Evolutionary conservation across 1,140 invertebrate species (phyloP).

Genomic region (Ceratosolen solmsi): DNA sequence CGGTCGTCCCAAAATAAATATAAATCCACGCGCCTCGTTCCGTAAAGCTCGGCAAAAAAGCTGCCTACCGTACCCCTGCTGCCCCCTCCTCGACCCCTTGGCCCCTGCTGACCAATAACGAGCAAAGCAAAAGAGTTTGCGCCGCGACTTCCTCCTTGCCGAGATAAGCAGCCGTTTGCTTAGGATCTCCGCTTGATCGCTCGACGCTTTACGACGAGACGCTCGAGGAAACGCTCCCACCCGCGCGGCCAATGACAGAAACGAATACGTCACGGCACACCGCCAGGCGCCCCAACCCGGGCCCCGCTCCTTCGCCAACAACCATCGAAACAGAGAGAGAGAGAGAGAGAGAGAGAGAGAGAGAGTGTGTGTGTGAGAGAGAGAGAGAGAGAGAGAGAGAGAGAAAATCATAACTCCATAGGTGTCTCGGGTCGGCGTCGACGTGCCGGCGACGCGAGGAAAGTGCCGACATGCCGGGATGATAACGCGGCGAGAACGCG

Average conservation of each 20-base stretch:
- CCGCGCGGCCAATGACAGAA: not conserved
- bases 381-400: slow-evolving; percentile 6
- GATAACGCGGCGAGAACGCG: slow-evolving; percentile 30
- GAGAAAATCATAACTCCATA: slow-evolving; percentile 20
- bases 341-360: not conserved
- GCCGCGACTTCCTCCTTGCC: not conserved
- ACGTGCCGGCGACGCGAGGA: slow-evolving; percentile 2
- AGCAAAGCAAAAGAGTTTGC: slow-evolving; percentile 11
- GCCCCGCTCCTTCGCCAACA: not conserved
- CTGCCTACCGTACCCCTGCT: too few relatives aligned
- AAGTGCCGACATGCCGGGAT: slow-evolving; percentile 30
- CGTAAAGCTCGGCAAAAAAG: too few relatives aligned
- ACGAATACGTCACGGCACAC: too few relatives aligned
- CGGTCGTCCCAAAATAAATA: too few relatives aligned
- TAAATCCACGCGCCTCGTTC: too few relatives aligned
- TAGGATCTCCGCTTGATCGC: slow-evolving; percentile 2
- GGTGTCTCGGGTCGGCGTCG: not conserved
- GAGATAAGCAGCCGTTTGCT: slow-evolving; percentile 22
- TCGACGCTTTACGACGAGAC: slow-evolving; percentile 24
- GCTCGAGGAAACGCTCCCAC: not conserved
- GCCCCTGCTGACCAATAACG: too few relatives aligned
- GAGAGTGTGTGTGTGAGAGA: not conserved
- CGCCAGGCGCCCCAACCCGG: too few relatives aligned
- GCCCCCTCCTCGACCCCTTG: too few relatives aligned
- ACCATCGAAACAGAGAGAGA: not conserved